Evolutionary conservation across 2,888 invertebrate genomes (phyloP), one percentile per base, ranked within the genome.

Genomic region (Protonemura montana): DNA sequence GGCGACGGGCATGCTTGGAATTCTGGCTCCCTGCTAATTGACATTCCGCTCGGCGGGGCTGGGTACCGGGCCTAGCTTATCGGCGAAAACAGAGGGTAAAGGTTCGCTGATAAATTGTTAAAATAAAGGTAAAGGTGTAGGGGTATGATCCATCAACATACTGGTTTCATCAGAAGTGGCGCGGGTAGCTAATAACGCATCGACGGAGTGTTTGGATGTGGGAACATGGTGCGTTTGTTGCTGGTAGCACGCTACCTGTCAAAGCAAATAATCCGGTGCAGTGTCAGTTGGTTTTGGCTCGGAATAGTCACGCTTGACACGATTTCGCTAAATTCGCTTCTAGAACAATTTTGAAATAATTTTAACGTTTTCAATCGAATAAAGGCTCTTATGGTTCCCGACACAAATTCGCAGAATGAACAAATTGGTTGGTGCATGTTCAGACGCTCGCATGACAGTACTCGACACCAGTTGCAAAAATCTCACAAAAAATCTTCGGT

Each of bases 101-200:
- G 26, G 78, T 26, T 81, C 29, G 30, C 81, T 81, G 81, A 81
- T 81, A 30, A 81, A 81, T 81, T 81, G 28, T 81, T 81, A 30
- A 28, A 81, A 81, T 30, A n/a, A n/a, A 3, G 81, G 28, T 13
- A 30, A 30, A 81, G 81, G 78, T 78, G 78, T 78, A 59, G 78
- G 78, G 10, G 27, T 5, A 78, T 78, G 78, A 78, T 78, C 78
- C 26, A 78, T 78, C 78, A 78, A 78, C 78, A 78, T 78, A 78
- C 27, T 78, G n/a, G 28, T 78, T 78, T 78, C 28, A 78, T 78
- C 78, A 78, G 28, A 6, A 78, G 78, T 78, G 3, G 59, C 21
- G 59, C 59, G 7, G 59, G 59, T 59, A 21, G 59, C 59, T 59
- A 59, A 59, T 59, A 21, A 10, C 21, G 59, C 59, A 21, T 59